These are phyloP conservation scores for Achroia grisella DNA, from an alignment of 1,140 invertebrate species.

Conservation along the genomic window DNA sequence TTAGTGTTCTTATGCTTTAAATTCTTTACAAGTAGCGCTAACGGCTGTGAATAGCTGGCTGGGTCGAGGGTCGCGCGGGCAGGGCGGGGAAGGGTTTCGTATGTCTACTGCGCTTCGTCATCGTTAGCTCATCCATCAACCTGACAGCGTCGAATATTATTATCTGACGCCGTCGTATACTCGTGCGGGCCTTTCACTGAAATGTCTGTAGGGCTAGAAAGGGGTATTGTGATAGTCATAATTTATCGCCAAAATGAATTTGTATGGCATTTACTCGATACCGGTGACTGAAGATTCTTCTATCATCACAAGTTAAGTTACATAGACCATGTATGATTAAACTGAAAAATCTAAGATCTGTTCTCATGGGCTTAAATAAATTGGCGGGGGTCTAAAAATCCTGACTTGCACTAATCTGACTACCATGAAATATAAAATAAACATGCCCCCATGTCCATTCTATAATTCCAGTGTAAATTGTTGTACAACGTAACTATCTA, in stretches of 20 bases:
- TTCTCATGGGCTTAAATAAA: too few relatives aligned
- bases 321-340: too few relatives aligned
- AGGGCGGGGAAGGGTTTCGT: slow-evolving; percentile 23
- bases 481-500: background rate
- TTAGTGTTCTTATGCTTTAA: slow-evolving; percentile 9
- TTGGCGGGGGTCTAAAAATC: too few relatives aligned
- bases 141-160: slow-evolving; percentile 58
- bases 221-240: slow-evolving; percentile 18
- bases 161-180: slow-evolving; percentile 27
- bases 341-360: too few relatives aligned
- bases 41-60: slow-evolving; percentile 24
- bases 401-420: too few relatives aligned
- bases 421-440: too few relatives aligned
- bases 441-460: too few relatives aligned
- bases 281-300: too few relatives aligned
- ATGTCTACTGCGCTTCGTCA: slow-evolving; percentile 46
- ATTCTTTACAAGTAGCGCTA: slow-evolving; percentile 13
- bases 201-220: slow-evolving; percentile 31
- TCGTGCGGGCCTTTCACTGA: slow-evolving; percentile 26
- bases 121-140: slow-evolving; percentile 48
- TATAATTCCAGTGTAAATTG: too few relatives aligned
- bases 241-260: too few relatives aligned
- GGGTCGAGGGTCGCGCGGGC: slow-evolving; percentile 16
- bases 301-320: too few relatives aligned
- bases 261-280: too few relatives aligned